Conservation (phyloP, 1,140 invertebrate genomes). For the Sycobia sp. region DNA sequence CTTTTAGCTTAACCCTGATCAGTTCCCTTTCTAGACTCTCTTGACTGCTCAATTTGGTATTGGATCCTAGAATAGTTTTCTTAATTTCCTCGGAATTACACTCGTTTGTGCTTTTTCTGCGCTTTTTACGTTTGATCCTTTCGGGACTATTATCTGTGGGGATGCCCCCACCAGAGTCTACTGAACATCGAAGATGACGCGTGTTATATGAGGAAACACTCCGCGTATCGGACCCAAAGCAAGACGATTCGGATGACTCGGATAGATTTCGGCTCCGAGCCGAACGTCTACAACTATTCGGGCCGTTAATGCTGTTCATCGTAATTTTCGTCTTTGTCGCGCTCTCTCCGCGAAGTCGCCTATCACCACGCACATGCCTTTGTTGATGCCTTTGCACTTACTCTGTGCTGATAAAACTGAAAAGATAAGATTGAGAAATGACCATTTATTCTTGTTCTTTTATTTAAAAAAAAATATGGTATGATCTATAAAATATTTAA, state of each 20-base stretch:
- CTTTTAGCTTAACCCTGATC: conserved; percentile 10
- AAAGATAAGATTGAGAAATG: background rate
- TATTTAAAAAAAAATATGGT: too few species aligned
- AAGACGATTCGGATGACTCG: conserved; percentile 8
- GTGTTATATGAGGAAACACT: background rate
- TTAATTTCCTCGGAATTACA: background rate
- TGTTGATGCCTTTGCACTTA: background rate
- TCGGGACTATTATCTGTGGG: conserved; percentile 7
- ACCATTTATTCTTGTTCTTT: too few species aligned
- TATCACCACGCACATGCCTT: conserved; percentile 27
- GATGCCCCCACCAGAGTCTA: background rate
- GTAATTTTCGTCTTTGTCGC: conserved; percentile 19
- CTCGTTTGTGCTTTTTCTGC: conserved; percentile 17
- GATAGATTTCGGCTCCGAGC: conserved; percentile 15
- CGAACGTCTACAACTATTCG: conserved; percentile 15
- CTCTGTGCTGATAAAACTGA: conserved; percentile 5
- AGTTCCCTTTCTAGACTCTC: background rate
- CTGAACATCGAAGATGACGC: background rate
- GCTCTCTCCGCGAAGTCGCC: conserved; percentile 12
- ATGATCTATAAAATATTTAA: too few species aligned
- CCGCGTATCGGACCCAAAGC: background rate
- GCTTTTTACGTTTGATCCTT: conserved; percentile 25
- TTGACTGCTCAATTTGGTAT: background rate
- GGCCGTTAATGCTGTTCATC: conserved; percentile 10
- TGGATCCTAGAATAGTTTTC: background rate